Evolutionary conservation across 2,113 vertebrate species (phyloP), one percentile per base, ranked within the genome.

Genomic region (Paramisgurnus dabryanus): DNA sequence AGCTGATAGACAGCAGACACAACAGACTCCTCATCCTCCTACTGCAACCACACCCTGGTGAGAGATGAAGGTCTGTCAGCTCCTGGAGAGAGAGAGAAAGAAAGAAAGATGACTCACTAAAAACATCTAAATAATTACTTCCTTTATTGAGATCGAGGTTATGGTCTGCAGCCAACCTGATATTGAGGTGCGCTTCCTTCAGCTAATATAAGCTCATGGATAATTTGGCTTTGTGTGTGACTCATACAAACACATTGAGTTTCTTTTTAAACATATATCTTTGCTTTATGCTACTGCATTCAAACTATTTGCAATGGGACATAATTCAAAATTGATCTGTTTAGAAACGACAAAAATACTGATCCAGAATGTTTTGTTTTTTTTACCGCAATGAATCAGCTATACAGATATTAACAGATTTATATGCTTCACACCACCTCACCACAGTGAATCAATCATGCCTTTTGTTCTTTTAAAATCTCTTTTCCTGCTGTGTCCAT

Each of bases 1-100:
- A 88, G 78, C 76, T 68, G 53, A 86, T 43, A 40, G 79, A 13
- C 53, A 93, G 74, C 66, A 93, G 82, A 82, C 74, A 83, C 67
- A 87, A 63, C 3, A 86, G 69, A 61, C 1, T 34, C 74, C 73
- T 81, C 92, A 91, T 92, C 69, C 17, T 91, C 71, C 7, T 22
- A 39, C 45, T 34, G 43, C 55, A 58, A 61, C 63, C 70, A 82
- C 82, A 69, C 67, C 76, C 68, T 34, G 71, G 3, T 55, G 4
- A 27, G 11, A 45, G 41, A 82, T 22, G 50, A 15, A 39, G 50
- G 50, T 13, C 67, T 41, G 41, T 43, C 27, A 4, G 82, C 75
- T 69, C 73, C 80, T 82, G 17, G n/a, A 13, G 9, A 80, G 70
- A 80, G 70, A 53, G 64, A 66, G 4, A 22, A 55, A 4, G 11